Evolutionary conservation across 2,888 invertebrate species (phyloP).

Genomic region (Nowickia ferox): DNA sequence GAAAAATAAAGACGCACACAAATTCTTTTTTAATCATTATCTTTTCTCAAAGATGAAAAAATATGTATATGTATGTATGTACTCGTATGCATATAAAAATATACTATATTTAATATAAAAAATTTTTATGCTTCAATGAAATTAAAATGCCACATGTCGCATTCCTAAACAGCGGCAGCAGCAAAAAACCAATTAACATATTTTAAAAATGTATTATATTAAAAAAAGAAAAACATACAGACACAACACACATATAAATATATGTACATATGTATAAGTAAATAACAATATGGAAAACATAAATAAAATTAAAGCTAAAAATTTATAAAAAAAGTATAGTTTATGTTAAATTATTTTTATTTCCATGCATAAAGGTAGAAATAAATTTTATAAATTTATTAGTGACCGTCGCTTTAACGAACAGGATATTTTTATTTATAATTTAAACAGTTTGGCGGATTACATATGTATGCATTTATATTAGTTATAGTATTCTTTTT

Average conservation of each 20-base stretch:
- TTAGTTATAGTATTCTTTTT: too few species aligned
- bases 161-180: conserved; percentile 63
- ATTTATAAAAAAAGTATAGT: background rate
- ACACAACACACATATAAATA: background rate
- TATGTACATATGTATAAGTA: background rate
- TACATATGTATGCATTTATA: background rate
- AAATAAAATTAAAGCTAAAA: background rate
- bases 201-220: conserved; percentile 52
- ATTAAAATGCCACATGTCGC: conserved; percentile 70
- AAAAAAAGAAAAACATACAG: background rate
- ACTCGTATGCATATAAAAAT: background rate
- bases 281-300: conserved; percentile 13
- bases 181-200: conserved; percentile 68
- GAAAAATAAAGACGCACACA: background rate
- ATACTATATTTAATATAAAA: conserved; percentile 48
- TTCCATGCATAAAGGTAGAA: background rate
- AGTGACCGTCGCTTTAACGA: background rate
- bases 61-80: background rate
- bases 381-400: background rate
- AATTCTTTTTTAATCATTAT: conserved; percentile 45
- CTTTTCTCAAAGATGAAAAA: conserved; percentile 14
- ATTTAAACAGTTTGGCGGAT: background rate
- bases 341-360: background rate
- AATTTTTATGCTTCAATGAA: conserved; percentile 65
- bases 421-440: background rate